Conservation (phyloP, 2,888 invertebrate genomes). For the Plemyria rubiginata region DNA sequence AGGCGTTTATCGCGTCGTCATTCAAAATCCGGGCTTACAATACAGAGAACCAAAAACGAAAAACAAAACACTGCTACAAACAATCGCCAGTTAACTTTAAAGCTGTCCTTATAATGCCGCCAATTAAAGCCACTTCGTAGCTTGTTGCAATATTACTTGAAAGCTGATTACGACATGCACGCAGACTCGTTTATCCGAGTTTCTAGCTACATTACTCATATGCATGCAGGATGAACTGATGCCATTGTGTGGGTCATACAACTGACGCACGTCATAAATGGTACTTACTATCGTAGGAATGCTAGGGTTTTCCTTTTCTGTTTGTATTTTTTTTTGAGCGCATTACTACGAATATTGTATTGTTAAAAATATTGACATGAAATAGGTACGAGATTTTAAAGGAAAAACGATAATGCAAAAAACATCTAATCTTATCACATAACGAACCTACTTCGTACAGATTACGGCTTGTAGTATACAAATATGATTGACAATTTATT, state of each 20-base stretch:
- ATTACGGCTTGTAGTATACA: no score
- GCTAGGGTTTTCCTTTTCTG: constrained; percentile 6
- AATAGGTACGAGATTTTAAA: constrained; percentile 3
- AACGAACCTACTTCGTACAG: no score
- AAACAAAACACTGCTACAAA: neutral
- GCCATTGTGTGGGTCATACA: constrained; percentile 21
- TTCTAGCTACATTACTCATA: constrained; percentile 8
- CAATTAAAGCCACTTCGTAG: neutral
- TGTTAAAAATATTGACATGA: constrained; percentile 1
- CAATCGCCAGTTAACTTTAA: neutral
- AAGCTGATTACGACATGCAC: constrained; percentile 3
- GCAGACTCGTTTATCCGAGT: constrained; percentile 6
- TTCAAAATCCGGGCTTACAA: no score
- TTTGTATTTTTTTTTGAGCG: constrained; percentile 4
- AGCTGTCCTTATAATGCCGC: neutral
- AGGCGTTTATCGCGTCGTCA: no score
- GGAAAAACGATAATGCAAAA: neutral
- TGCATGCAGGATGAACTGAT: constrained; percentile 12
- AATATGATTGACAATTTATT: no score
- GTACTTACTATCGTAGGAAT: constrained; percentile 6
- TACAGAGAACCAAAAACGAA: no score
- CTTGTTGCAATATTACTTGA: constrained; percentile 1
- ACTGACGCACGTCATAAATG: constrained; percentile 22
- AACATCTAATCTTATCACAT: no score
- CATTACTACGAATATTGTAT: neutral